phyloP scores from a whole-genome alignment of 2,113 vertebrate species.

The Pterocles orientalis region DNA sequence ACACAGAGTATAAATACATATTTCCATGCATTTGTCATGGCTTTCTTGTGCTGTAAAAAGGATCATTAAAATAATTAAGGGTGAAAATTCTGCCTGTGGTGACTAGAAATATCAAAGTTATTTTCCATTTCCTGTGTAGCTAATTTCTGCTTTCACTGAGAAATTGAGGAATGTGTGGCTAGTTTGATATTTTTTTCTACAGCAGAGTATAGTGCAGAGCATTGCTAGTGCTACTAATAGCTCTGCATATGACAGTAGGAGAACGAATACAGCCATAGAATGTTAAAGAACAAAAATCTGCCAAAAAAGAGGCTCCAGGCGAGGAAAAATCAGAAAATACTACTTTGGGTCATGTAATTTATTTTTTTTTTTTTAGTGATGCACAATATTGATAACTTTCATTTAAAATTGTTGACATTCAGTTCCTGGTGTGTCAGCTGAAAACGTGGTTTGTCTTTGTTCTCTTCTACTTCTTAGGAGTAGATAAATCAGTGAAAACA shows the following conservation, averaged over 20 bases:
- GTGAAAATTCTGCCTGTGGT: background rate
- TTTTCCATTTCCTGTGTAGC: background rate
- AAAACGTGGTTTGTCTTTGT: background rate
- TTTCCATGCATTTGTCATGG: slow-evolving; percentile 1
- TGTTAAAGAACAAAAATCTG: background rate
- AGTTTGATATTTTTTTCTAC: background rate
- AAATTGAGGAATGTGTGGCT: background rate
- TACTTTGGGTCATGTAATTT: background rate
- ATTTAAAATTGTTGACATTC: background rate
- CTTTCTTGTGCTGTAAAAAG: background rate
- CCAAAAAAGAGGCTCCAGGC: background rate
- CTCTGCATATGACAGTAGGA: background rate
- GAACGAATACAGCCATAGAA: background rate
- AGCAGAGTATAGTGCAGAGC: background rate
- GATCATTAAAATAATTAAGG: slow-evolving; percentile 18
- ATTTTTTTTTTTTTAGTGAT: background rate
- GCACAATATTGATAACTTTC: background rate
- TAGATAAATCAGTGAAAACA: background rate
- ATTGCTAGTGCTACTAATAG: background rate
- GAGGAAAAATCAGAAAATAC: background rate
- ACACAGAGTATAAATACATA: background rate
- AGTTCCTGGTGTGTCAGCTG: background rate
- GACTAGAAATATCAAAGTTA: background rate
- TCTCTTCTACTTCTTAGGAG: background rate
- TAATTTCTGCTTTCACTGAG: background rate